Percentiles rank a stretch among this genome's conserved stretches.
phyloP scores from a whole-genome alignment of 1,140 invertebrate genomes.

The Paraescarpia echinospica region DNA sequence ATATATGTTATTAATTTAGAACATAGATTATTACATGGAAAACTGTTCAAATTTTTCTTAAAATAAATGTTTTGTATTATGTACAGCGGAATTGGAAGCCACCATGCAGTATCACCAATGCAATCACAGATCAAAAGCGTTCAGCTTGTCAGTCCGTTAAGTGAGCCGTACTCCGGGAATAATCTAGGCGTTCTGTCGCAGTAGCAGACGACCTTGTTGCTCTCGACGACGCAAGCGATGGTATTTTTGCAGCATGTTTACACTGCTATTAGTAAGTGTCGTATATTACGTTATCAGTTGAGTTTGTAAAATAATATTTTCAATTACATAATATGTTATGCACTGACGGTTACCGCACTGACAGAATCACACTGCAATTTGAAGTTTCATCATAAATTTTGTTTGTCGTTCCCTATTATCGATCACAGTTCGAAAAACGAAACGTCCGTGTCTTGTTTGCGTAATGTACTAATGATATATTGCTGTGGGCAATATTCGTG shows the following conservation, averaged over 20 bases:
- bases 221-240: neutral
- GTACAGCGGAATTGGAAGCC: no score
- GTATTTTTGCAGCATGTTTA: neutral
- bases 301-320: neutral
- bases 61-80: no score
- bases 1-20: no score
- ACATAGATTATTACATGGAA: no score
- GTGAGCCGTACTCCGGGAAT: neutral
- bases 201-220: neutral
- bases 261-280: neutral
- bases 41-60: no score
- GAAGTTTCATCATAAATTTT: no score
- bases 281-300: neutral
- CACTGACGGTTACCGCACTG: no score
- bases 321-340: neutral
- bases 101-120: neutral
- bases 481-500: no score
- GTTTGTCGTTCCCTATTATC: slow-evolving; percentile 1
- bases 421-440: no score
- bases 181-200: neutral
- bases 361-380: neutral
- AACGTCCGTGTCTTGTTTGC: no score
- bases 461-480: no score
- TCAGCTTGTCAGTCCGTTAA: neutral
- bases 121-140: no score